Evolutionary conservation across 2,888 invertebrate species (phyloP).

Genomic region (Caprella mutica): DNA sequence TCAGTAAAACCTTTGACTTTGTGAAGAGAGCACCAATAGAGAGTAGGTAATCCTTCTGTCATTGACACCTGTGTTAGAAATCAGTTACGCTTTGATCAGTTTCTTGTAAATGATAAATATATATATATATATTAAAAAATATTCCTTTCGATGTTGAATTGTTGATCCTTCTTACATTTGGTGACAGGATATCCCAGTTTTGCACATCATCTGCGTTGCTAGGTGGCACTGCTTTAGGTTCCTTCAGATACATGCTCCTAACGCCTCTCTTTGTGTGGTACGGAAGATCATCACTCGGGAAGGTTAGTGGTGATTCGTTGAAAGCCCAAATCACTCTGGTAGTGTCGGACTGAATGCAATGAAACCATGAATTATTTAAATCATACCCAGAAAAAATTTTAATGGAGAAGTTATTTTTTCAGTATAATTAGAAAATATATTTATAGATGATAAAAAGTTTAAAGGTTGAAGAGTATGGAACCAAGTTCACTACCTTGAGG

Average conservation of each 20-base stretch:
- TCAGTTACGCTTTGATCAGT: too few relatives aligned
- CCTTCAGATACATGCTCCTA: constrained; percentile 53
- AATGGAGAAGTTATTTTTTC: too few relatives aligned
- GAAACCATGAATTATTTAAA: too few relatives aligned
- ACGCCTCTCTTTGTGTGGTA: constrained; percentile 46
- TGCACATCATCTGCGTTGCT: constrained; percentile 45
- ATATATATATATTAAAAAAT: too few relatives aligned
- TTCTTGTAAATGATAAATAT: too few relatives aligned
- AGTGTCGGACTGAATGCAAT: constrained; percentile 49
- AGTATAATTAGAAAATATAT: too few relatives aligned
- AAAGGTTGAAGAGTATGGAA: too few relatives aligned
- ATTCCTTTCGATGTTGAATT: too few relatives aligned
- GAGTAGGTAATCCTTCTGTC: constrained; percentile 51
- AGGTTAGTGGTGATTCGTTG: neutral
- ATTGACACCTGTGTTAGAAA: constrained; percentile 53
- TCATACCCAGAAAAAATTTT: too few relatives aligned
- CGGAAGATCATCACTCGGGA: neutral
- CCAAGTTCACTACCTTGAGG: too few relatives aligned
- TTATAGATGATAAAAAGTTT: too few relatives aligned
- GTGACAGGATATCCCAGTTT: constrained; percentile 49
- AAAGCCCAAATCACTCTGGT: constrained; percentile 70
- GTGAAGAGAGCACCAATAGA: constrained; percentile 57
- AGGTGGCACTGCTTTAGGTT: constrained; percentile 48
- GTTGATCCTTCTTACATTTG: constrained; percentile 43
- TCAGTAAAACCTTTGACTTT: constrained; percentile 51